Percentiles rank a stretch among this genome's conserved stretches.
Conservation (phyloP, 1,140 invertebrate genomes). For the Helicoverpa armigera region DNA sequence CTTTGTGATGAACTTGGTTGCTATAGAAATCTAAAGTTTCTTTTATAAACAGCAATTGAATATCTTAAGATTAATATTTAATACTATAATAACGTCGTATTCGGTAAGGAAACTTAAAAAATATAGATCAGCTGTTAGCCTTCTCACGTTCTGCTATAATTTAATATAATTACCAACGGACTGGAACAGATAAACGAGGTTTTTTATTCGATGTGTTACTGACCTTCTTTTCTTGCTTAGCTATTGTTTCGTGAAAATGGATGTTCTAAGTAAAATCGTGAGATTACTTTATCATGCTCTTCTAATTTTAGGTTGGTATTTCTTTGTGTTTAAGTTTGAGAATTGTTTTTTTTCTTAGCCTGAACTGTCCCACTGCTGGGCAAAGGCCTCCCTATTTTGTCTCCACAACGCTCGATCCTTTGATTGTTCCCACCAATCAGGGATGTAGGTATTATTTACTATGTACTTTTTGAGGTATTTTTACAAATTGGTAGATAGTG, state of each 20-base stretch:
- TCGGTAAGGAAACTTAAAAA: not conserved
- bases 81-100: not conserved
- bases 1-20: too few species aligned
- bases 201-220: not conserved
- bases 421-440: too few species aligned
- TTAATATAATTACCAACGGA: not conserved
- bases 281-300: not conserved
- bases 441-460: too few species aligned
- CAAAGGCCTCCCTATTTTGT: too few species aligned
- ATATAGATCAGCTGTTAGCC: constrained; percentile 14
- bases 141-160: not conserved
- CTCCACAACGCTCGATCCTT: too few species aligned
- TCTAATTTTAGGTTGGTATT: not conserved
- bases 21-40: too few species aligned
- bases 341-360: too few species aligned
- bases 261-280: not conserved
- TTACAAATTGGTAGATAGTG: too few species aligned
- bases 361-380: too few species aligned
- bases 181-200: not conserved
- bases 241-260: constrained; percentile 4
- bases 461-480: too few species aligned
- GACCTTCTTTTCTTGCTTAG: not conserved
- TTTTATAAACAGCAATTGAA: too few species aligned
- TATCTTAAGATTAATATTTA: not conserved
- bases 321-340: not conserved